Percentiles rank a stretch among this genome's conserved stretches.
Conservation (phyloP, 2,888 invertebrate genomes). For the Machimus rusticus region DNA sequence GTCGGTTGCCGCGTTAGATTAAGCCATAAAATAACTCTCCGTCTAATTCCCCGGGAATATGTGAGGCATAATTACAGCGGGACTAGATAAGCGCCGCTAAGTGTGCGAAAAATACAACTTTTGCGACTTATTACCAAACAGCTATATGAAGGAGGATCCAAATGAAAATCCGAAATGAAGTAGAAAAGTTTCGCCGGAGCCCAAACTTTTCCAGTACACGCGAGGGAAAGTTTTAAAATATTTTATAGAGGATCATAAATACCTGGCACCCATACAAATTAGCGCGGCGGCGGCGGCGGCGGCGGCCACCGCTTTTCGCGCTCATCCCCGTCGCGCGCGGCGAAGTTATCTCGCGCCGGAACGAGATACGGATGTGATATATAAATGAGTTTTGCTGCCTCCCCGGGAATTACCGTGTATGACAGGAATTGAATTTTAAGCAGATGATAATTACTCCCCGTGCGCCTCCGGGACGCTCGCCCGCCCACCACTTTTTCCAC, state of each 20-base stretch:
- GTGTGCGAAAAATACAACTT: conserved; percentile 41
- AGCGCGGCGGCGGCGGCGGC: not conserved
- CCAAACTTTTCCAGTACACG: not conserved
- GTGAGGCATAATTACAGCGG: conserved; percentile 37
- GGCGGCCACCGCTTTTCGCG: not conserved
- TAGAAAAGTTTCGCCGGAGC: conserved; percentile 18
- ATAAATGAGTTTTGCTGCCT: conserved; percentile 8
- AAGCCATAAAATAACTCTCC: conserved; percentile 37
- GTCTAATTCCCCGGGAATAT: conserved; percentile 34
- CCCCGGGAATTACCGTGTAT: conserved; percentile 19
- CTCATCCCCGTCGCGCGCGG: not conserved
- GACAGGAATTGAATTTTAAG: conserved; percentile 40
- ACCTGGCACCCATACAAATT: conserved; percentile 41
- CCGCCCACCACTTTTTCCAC: not conserved
- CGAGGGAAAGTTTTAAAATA: conserved; percentile 41
- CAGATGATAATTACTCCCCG: conserved; percentile 26
- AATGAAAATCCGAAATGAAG: conserved; percentile 35
- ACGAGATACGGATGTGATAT: conserved; percentile 22
- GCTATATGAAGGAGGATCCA: conserved; percentile 30
- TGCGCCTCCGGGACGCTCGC: not conserved
- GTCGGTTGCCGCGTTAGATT: conserved; percentile 16
- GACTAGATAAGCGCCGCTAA: conserved; percentile 31
- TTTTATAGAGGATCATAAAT: conserved; percentile 41
- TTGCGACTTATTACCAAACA: conserved; percentile 41
- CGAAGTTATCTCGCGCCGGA: not conserved